A percentile compares a stretch with the other conserved stretches of the same genome.
phyloP scores from a whole-genome alignment of 2,797 vertebrate species.

The Odontamblyopus rebecca region DNA sequence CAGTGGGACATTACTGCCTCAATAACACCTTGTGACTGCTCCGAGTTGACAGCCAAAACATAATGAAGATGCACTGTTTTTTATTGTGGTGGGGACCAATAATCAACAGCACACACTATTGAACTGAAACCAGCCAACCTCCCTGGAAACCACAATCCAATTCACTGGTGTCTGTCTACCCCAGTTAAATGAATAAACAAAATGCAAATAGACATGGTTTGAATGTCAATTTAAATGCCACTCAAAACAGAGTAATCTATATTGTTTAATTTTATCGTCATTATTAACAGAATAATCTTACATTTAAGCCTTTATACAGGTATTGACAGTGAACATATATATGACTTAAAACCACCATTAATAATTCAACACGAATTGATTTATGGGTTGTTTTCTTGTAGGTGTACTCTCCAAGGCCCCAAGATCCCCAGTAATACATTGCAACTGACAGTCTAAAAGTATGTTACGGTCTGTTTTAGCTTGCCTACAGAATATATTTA shows the following conservation, averaged over 20 bases:
- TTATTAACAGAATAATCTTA: not conserved
- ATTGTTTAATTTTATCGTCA: not conserved
- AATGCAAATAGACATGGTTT: not conserved
- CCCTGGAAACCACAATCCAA: not conserved
- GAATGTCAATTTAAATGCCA: not conserved
- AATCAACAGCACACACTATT: not conserved
- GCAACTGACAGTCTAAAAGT: no score
- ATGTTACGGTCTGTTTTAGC: no score
- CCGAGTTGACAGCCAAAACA: slow-evolving; percentile 14
- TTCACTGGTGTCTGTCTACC: not conserved
- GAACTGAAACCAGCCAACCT: not conserved
- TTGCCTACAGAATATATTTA: no score
- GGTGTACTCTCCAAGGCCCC: not conserved
- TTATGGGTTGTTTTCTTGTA: not conserved
- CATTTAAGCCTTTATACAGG: no score
- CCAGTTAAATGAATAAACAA: not conserved
- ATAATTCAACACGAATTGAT: slow-evolving; percentile 3
- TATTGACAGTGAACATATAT: not conserved
- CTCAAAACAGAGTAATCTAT: not conserved
- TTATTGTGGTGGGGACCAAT: not conserved
- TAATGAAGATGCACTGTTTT: not conserved
- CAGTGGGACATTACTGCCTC: slow-evolving; percentile 22
- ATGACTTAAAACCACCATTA: not conserved
- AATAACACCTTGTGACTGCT: slow-evolving; percentile 15
- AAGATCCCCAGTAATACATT: no score